Evolutionary conservation across 2,888 invertebrate genomes (phyloP).

Genomic region (Petrophora chlorosata): DNA sequence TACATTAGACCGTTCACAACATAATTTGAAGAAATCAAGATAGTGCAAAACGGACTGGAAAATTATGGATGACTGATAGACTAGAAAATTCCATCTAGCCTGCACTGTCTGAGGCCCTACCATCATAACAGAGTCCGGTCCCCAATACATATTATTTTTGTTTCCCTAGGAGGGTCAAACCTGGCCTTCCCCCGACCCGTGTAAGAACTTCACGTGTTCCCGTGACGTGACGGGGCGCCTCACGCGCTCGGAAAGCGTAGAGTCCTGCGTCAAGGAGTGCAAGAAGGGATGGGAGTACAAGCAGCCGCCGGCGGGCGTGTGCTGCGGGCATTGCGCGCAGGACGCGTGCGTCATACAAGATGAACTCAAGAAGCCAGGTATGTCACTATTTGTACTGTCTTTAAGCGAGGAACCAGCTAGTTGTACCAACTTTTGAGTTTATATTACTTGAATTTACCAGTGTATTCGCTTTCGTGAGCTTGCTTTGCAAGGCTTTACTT

Average conservation of each 20-base stretch:
- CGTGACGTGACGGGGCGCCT: slow-evolving; percentile 66
- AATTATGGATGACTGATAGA: too few relatives aligned
- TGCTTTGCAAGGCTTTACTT: too few relatives aligned
- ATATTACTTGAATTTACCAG: too few relatives aligned
- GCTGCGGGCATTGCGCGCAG: slow-evolving; percentile 87
- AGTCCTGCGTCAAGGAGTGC: slow-evolving; percentile 75
- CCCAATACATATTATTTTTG: background rate
- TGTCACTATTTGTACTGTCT: background rate
- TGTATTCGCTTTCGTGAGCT: too few relatives aligned
- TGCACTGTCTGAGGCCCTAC: too few relatives aligned
- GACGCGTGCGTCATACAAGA: slow-evolving; percentile 81
- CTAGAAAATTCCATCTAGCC: too few relatives aligned
- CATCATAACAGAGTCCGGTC: background rate
- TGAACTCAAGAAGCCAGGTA: slow-evolving; percentile 62
- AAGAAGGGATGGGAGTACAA: slow-evolving; percentile 83
- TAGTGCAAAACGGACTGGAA: too few relatives aligned
- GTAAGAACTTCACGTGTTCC: slow-evolving; percentile 79
- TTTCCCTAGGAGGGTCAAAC: slow-evolving; percentile 67
- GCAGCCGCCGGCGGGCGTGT: slow-evolving; percentile 61
- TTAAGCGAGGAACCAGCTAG: too few relatives aligned
- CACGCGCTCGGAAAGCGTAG: slow-evolving; percentile 60
- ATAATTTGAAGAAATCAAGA: too few relatives aligned
- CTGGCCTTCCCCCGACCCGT: slow-evolving; percentile 82
- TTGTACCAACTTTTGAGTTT: too few relatives aligned
- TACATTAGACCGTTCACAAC: too few relatives aligned